Evolutionary conservation across 2,113 vertebrate genomes (phyloP).

Genomic region (Gavialis gangeticus): DNA sequence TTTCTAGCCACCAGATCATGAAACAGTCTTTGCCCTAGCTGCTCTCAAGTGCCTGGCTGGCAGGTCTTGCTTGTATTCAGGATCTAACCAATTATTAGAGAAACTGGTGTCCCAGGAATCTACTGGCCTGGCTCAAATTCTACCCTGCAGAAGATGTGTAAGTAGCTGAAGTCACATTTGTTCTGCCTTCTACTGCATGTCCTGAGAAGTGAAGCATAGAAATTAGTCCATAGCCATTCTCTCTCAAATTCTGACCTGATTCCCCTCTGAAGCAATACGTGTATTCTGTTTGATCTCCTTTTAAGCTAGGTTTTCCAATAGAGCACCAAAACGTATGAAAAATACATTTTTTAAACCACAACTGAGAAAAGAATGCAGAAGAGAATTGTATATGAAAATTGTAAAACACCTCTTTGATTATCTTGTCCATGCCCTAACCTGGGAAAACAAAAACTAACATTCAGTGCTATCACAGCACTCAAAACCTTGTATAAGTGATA

Average conservation of each 20-base stretch:
- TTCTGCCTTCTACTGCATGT: background rate
- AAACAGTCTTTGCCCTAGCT: too few relatives aligned
- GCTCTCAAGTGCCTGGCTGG: too few relatives aligned
- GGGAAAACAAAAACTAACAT: constrained; percentile 53
- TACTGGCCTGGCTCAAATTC: background rate
- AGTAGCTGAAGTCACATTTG: background rate
- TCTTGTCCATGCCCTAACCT: constrained; percentile 40
- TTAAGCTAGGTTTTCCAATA: background rate
- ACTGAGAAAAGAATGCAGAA: background rate
- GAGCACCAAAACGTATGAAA: background rate
- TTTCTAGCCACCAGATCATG: too few relatives aligned
- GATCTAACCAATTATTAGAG: too few relatives aligned
- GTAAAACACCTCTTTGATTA: constrained; percentile 26
- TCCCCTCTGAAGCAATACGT: background rate
- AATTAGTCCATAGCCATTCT: background rate
- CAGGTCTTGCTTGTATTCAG: too few relatives aligned
- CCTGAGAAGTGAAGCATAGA: background rate
- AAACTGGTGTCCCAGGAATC: background rate
- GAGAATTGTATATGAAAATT: constrained; percentile 8
- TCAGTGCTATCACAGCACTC: constrained; percentile 19
- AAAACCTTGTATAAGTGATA: constrained; percentile 15
- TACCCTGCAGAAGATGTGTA: background rate
- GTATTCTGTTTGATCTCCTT: background rate
- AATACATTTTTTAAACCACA: background rate
- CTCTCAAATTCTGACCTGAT: background rate